Evolutionary conservation across 2,797 vertebrate species (phyloP), one percentile per base, ranked within the genome.

Genomic region (Pseudopleuronectes americanus): DNA sequence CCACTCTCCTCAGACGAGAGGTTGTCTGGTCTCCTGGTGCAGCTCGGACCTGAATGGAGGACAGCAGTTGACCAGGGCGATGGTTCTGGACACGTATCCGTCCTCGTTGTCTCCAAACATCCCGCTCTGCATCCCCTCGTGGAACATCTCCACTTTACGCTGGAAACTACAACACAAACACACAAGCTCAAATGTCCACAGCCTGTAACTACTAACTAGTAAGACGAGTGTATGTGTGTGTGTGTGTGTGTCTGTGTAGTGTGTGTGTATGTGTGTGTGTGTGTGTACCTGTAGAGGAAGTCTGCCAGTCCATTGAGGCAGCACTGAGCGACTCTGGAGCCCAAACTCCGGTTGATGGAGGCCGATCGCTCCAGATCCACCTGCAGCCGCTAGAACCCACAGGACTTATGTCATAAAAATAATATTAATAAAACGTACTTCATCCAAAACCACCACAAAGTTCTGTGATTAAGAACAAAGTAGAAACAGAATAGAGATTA

Each of bases 51-150:
- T 95, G 89, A 98, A 94, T 0, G 95, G 93, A 0, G 97, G 96
- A 0, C 96, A 96, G 72, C 95, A 97, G 92, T 98, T 98, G 87
- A 95, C 95, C 71, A 96, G 81, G 1, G 93, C 87, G 3, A 97
- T 96, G 79, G 96, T 96, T 45, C 91, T 94, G 76, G 91, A 78
- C 71, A 95, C 87, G 16, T 95, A 95, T 80, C 90, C 80, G 0
- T 96, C 93, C 0, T 94, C 74, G 0, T 88, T 87, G 26, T 95
- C 92, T 57, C 90, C 90, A 7, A 89, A 89, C 84, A 86, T 85
- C 0, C 85, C 89, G 2, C 82, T 90, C 5, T 90, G 71, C 3
- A 95, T 92, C 12, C 89, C 85, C n/a, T 96, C 95, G 0, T 97
- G 96, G 75, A 97, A 97, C 62, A 95, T 87, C 70, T 98, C 96